phyloP scores from a whole-genome alignment of 2,888 invertebrate species.

The Diloba caeruleocephala region DNA sequence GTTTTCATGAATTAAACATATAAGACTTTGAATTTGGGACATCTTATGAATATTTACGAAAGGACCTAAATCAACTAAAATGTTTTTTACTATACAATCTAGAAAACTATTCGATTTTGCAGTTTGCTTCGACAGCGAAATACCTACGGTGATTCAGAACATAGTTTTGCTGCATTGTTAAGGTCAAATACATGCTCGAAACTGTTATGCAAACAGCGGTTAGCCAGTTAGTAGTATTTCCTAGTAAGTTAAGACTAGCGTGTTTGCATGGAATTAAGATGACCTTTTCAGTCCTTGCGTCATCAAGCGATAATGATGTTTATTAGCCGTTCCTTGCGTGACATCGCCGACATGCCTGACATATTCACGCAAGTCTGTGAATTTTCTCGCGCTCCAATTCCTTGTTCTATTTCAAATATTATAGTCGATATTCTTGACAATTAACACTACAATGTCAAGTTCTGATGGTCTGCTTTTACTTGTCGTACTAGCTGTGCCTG shows the following conservation, averaged over 20 bases:
- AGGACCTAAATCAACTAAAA: conserved; percentile 1
- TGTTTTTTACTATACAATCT: not conserved
- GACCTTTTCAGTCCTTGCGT: conserved; percentile 67
- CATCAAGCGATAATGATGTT: conserved; percentile 70
- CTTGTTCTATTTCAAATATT: conserved; percentile 53
- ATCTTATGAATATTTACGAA: too few relatives aligned
- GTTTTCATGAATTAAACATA: too few relatives aligned
- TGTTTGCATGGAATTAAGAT: conserved; percentile 57
- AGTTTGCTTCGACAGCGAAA: conserved; percentile 10
- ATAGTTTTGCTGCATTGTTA: conserved; percentile 36
- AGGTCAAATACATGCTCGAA: conserved; percentile 46
- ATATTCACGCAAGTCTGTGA: conserved; percentile 71
- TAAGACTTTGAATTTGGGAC: too few relatives aligned
- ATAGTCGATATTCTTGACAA: conserved; percentile 29
- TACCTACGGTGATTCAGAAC: conserved; percentile 19
- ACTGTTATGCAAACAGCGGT: conserved; percentile 67
- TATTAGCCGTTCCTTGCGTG: conserved; percentile 70
- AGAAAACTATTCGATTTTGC: conserved; percentile 2
- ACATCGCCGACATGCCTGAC: conserved; percentile 64
- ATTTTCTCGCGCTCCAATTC: conserved; percentile 71
- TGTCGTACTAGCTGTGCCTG: too few relatives aligned
- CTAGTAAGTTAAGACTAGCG: conserved; percentile 53
- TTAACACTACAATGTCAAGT: conserved; percentile 4
- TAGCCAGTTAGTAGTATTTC: conserved; percentile 65
- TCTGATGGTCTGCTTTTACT: too few relatives aligned